Evolutionary conservation across 2,113 vertebrate genomes (phyloP).

Genomic region (Sula dactylatra): DNA sequence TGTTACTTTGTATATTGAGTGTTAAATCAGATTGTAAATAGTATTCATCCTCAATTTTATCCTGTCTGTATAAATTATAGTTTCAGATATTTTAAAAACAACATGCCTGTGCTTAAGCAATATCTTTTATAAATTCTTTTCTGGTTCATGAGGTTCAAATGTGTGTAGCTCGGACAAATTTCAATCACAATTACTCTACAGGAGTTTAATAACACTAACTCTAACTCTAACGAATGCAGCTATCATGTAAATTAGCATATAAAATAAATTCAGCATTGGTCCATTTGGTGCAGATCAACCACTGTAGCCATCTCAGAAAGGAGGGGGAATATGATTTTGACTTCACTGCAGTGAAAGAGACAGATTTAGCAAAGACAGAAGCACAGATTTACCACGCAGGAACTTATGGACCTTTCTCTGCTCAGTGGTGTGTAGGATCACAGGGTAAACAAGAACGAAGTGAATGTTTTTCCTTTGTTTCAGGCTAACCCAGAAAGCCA

Average conservation of each 20-base stretch:
- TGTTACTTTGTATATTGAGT: background rate
- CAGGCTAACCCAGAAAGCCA: background rate
- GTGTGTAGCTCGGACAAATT: background rate
- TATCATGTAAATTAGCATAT: background rate
- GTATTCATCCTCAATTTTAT: background rate
- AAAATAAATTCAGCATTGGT: slow-evolving; percentile 23
- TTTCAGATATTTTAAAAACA: slow-evolving; percentile 6
- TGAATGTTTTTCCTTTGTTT: background rate
- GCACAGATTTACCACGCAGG: background rate
- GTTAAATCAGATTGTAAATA: background rate
- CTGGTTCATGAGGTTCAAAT: background rate
- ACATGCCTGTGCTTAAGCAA: background rate
- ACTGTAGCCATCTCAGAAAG: background rate
- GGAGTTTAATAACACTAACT: slow-evolving; percentile 14
- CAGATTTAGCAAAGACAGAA: background rate
- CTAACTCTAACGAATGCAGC: background rate
- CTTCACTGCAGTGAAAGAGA: background rate
- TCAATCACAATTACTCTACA: slow-evolving; percentile 30
- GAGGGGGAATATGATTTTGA: background rate
- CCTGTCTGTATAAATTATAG: background rate
- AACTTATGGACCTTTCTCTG: background rate
- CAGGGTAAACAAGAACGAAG: background rate
- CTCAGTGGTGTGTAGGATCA: background rate
- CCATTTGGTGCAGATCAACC: background rate
- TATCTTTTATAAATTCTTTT: background rate